Evolutionary conservation across 1,140 invertebrate genomes (phyloP), one percentile per base, ranked within the genome.

Genomic region (Trypoxylus dichotomus): DNA sequence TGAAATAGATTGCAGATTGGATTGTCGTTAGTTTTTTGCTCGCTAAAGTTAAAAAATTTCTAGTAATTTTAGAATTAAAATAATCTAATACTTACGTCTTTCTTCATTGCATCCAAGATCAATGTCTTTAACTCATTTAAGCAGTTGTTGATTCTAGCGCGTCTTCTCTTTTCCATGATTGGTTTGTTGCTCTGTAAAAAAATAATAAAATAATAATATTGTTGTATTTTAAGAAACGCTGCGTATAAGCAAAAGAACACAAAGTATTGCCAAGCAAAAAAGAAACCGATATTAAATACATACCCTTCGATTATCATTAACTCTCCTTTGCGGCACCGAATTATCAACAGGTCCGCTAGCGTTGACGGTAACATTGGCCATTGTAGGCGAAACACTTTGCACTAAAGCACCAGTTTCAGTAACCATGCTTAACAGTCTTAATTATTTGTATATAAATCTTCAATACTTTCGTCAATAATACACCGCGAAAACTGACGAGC

Each of bases 111-210:
- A 85, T 97, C 94, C 78, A 97, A 88, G 77, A 97, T 96, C 0
- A 97, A 89, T 29, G 91, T 92, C 87, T 98, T 98, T 43, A 99
- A 89, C 84, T 98, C 95, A 79, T 96, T 95, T 42, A 99, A 89
- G 84, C 95, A 97, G 81, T 96, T 93, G 87, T 99, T 99, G 84
- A 99, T 99, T 81, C 97, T 90, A 27, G 96, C 96, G 78, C 97
- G 89, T 81, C 97, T 89, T 83, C 94, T 90, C 88, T 97, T 98
- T 86, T 98, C 97, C 96, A 98, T 97, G 79, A 98, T 95, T n/a
- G 97, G 97, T 86, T 98, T 98, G 84, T 96, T 96, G 79, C 93
- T 96, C 60, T 63, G 60, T 24, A 24, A 63, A 63, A 25, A 3
- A 63, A 63, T 10, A 63, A 27, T 8, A 6, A 63, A 63, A 63